Conservation (phyloP, 2,113 vertebrate species). For the Thinocorus orbignyianus region DNA sequence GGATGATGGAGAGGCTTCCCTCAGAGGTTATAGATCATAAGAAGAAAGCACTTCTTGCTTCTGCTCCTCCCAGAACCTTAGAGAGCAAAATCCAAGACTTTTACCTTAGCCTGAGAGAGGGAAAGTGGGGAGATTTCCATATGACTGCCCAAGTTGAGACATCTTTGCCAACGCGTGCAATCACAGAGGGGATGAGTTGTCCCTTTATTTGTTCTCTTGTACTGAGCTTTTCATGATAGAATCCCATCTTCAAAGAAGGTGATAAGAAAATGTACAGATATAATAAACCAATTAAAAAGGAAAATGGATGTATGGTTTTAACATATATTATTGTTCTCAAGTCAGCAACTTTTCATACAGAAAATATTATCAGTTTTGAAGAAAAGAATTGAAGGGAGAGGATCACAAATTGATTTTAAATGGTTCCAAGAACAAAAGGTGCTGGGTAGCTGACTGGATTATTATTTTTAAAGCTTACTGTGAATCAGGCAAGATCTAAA, state of each 20-base stretch:
- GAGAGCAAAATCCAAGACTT: background rate
- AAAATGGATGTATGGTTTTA: background rate
- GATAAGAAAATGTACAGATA: conserved; percentile 7
- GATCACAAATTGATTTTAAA: conserved; percentile 29
- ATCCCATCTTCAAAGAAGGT: background rate
- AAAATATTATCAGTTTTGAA: conserved; percentile 14
- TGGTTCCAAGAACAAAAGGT: conserved; percentile 34
- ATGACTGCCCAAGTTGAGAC: background rate
- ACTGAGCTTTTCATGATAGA: background rate
- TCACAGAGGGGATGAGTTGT: background rate
- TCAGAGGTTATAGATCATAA: background rate
- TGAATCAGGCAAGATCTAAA: conserved; percentile 45
- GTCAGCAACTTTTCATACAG: conserved; percentile 35
- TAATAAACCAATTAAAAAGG: background rate
- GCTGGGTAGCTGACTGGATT: background rate
- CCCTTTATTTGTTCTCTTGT: background rate
- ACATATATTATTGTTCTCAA: background rate
- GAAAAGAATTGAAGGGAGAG: background rate
- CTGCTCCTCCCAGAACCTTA: background rate
- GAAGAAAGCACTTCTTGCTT: background rate
- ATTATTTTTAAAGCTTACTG: background rate
- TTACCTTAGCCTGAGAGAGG: background rate
- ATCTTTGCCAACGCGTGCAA: background rate
- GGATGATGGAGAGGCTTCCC: background rate
- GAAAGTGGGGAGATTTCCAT: background rate